Conservation (phyloP, 2,113 vertebrate species). For the Mellivora capensis region DNA sequence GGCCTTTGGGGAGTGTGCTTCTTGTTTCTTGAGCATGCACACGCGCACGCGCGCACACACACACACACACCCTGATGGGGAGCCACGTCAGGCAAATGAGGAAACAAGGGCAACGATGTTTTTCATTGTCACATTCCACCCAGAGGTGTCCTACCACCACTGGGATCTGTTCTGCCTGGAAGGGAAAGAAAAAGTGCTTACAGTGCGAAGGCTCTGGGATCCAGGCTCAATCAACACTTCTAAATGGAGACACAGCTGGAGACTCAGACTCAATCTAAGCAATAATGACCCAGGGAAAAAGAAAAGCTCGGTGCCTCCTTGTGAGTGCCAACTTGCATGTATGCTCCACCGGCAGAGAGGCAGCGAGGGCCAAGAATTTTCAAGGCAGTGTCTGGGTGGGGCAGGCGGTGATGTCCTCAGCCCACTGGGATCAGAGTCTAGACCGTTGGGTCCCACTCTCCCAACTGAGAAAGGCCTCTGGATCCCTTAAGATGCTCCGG, state of each 20-base stretch:
- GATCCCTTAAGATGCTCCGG: neutral
- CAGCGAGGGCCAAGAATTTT: neutral
- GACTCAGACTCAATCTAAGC: neutral
- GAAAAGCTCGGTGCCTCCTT: neutral
- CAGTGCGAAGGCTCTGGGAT: neutral
- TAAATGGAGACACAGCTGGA: neutral
- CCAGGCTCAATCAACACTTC: neutral
- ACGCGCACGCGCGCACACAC: neutral
- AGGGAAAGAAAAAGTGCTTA: neutral
- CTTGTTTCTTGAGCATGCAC: neutral
- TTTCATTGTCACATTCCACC: neutral
- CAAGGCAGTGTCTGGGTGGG: neutral
- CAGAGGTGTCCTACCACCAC: neutral
- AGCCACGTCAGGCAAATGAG: neutral
- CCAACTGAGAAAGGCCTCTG: neutral
- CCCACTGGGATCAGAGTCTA: neutral
- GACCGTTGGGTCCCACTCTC: neutral
- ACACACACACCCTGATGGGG: neutral
- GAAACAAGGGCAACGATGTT: neutral
- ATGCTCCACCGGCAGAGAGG: neutral
- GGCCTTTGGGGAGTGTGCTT: neutral
- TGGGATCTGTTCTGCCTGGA: neutral
- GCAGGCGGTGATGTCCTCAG: too few species aligned
- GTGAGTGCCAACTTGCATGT: accelerated
- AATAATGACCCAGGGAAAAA: neutral